Evolutionary conservation across 2,797 vertebrate species (phyloP).

Genomic region (Channa striata): DNA sequence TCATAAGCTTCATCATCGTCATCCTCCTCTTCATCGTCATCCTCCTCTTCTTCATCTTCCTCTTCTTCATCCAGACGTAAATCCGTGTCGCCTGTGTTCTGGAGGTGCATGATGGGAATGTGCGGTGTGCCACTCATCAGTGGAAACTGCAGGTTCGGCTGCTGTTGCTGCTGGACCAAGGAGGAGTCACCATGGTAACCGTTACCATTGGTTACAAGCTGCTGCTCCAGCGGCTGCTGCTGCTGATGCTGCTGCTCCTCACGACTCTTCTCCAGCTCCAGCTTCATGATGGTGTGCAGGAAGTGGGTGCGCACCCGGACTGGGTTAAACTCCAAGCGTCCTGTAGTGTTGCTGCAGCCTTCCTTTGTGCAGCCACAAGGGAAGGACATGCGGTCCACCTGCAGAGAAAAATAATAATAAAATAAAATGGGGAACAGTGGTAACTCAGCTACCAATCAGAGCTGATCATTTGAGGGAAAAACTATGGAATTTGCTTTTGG

Average conservation of each 20-base stretch:
- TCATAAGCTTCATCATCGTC: constrained; percentile 80
- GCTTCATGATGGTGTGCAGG: constrained; percentile 98
- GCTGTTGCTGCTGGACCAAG: constrained; percentile 82
- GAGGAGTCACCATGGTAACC: constrained; percentile 90
- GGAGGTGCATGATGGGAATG: constrained; percentile 88
- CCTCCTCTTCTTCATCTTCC: constrained; percentile 87
- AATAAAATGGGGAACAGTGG: constrained; percentile 1
- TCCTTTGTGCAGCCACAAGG: constrained; percentile 96
- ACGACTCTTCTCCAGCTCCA: constrained; percentile 93
- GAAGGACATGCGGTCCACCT: constrained; percentile 98
- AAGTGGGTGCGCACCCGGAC: constrained; percentile 96
- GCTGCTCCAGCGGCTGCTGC: constrained; percentile 85
- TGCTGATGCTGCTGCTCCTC: constrained; percentile 85
- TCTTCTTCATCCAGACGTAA: constrained; percentile 68
- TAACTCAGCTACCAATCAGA: constrained; percentile 17
- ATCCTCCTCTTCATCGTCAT: constrained; percentile 84
- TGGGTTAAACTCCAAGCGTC: constrained; percentile 96
- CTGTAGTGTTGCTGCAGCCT: constrained; percentile 92
- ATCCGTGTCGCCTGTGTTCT: constrained; percentile 54
- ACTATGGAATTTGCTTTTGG: constrained; percentile 1
- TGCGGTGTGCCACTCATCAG: constrained; percentile 85
- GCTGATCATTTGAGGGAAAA: constrained; percentile 11
- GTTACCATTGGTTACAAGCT: constrained; percentile 87
- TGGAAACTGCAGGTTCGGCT: constrained; percentile 85
- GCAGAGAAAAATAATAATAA: constrained; percentile 17